phyloP scores from a whole-genome alignment of 2,797 vertebrate species.

The Bradypodion pumilum region DNA sequence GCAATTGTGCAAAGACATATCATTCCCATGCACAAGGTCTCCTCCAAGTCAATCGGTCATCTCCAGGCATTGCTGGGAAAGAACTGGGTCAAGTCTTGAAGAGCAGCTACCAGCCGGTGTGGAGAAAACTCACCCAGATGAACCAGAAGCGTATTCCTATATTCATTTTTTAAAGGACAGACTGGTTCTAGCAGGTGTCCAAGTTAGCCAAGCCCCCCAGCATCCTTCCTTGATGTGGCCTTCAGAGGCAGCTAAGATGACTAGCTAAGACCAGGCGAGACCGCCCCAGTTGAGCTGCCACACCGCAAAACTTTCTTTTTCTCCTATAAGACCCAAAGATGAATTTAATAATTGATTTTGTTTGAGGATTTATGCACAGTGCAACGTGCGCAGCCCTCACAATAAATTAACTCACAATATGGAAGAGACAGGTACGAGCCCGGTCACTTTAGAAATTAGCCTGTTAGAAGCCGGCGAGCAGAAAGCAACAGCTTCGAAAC shows the following conservation, averaged over 20 bases:
- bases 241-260: rapidly evolving
- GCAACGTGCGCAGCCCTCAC: slow-evolving; percentile 52
- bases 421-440: slow-evolving; percentile 54
- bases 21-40: not conserved
- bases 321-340: slow-evolving; percentile 41
- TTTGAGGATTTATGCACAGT: slow-evolving; percentile 34
- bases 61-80: too few relatives aligned
- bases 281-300: not conserved
- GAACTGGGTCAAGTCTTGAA: too few relatives aligned
- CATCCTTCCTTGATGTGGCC: not conserved
- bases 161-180: too few relatives aligned
- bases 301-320: not conserved
- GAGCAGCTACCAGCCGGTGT: too few relatives aligned
- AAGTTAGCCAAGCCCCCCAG: not conserved
- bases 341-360: slow-evolving; percentile 20
- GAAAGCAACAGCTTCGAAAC: not conserved
- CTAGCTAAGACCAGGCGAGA: rapidly evolving
- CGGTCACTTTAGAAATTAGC: slow-evolving; percentile 63
- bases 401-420: slow-evolving; percentile 50
- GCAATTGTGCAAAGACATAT: not conserved
- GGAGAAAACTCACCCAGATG: too few relatives aligned
- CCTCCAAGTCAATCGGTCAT: too few relatives aligned
- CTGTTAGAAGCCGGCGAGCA: slow-evolving; percentile 52
- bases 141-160: too few relatives aligned
- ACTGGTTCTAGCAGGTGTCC: not conserved